Evolutionary conservation across 2,113 vertebrate genomes (phyloP), one percentile per base, ranked within the genome.

Genomic region (Silurus glanis): DNA sequence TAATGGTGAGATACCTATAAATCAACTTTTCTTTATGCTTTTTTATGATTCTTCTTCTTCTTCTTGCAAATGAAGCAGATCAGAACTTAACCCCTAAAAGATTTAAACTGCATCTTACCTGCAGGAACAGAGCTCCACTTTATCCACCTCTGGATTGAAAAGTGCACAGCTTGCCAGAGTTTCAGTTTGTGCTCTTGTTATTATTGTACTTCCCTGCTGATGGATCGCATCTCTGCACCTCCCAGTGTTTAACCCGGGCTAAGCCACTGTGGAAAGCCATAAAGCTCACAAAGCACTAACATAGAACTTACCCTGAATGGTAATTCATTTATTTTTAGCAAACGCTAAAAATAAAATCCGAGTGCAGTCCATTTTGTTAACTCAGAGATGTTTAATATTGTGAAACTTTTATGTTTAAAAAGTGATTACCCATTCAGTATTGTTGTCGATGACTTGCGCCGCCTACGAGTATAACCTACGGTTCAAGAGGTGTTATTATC

Each of bases 251-350:
- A 21, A 71, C 82, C 10, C 28, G 8, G 9, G 12, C 62, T 17
- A 56, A 74, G 69, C 69, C 55, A 9, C 69, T 84, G 25, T 84
- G 83, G 69, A 84, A 84, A 25, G 83, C 83, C 83, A 84, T 5
- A 74, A 1, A 37, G 67, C 3, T 74, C 69, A 74, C 0, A 84
- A 84, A 16, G 4, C 69, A 74, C 0, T 74, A 84, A 16, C 2
- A 4, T 17, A 37, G 8, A 5, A 53, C 6, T 59, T 37, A 2
- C 23, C 37, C 37, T 37, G 37, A 37, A 37, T 37, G 37, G 37
- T 37, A 37, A 37, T 37, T 37, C 37, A 37, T 37, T 37, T 37
- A 37, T 37, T 37, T 37, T 37, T 37, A 37, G 37, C 37, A 37
- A 37, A 37, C 37, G 37, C 37, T 37, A 37, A 37, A 37, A 37